These are phyloP conservation scores for Pantelozetes paolii DNA, from an alignment of 2,888 invertebrate species.

Conservation along the genomic window DNA sequence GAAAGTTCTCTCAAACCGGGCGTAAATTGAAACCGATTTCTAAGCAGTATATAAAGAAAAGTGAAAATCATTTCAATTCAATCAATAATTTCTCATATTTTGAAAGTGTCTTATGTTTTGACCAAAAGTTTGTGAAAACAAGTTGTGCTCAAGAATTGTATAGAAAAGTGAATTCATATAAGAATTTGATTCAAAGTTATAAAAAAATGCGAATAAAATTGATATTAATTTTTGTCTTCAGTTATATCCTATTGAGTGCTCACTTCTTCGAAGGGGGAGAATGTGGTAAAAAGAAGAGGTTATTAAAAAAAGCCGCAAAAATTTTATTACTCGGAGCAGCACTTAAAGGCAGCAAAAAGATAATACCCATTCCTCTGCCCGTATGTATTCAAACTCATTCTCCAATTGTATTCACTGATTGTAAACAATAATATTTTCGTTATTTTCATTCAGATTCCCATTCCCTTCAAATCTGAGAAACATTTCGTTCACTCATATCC, in stretches of 20 bases:
- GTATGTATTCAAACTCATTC: neutral
- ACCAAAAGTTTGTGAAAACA: neutral
- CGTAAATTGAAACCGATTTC: neutral
- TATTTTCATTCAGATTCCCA: too few relatives aligned
- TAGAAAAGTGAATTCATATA: too few relatives aligned
- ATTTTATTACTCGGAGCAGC: slow-evolving; percentile 13
- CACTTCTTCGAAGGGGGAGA: neutral
- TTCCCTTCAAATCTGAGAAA: slow-evolving; percentile 9
- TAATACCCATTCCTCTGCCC: slow-evolving; percentile 13
- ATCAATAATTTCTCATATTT: neutral
- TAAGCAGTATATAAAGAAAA: slow-evolving; percentile 4
- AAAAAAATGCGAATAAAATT: slow-evolving; percentile 13
- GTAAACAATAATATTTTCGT: too few relatives aligned
- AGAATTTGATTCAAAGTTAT: too few relatives aligned
- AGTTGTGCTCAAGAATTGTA: too few relatives aligned
- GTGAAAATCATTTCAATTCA: neutral
- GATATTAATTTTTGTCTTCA: neutral
- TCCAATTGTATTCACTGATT: neutral
- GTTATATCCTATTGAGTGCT: slow-evolving; percentile 25
- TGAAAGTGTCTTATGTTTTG: neutral
- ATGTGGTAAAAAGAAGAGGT: slow-evolving; percentile 10
- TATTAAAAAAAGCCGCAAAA: slow-evolving; percentile 20
- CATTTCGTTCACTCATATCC: neutral
- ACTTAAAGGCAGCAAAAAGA: neutral
- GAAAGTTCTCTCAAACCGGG: neutral